These are phyloP conservation scores for Triplophysa rosa DNA, from an alignment of 2,113 vertebrate species.

Conservation along the genomic window DNA sequence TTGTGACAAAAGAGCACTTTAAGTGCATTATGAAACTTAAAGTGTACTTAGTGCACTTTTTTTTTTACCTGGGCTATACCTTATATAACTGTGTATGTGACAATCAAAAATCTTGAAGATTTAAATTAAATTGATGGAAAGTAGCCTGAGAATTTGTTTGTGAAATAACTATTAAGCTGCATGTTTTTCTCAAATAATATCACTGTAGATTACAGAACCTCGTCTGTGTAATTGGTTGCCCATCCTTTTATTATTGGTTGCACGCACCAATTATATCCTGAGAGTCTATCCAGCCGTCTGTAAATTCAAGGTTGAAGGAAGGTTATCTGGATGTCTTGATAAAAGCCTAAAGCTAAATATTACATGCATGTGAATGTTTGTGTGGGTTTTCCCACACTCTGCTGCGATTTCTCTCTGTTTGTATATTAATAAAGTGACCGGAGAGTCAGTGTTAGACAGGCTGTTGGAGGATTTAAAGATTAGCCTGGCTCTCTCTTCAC, in stretches of 20 bases:
- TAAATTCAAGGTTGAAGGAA: conserved; percentile 23
- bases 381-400: conserved; percentile 25
- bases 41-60: no score
- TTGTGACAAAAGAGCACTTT: no score
- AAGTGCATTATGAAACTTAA: no score
- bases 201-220: no score
- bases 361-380: background rate
- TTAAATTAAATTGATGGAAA: no score
- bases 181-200: no score
- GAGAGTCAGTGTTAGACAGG: conserved; percentile 31
- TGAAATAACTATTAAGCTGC: no score
- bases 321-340: background rate
- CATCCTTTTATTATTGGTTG: background rate
- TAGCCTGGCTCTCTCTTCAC: conserved; percentile 40
- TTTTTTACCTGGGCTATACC: no score
- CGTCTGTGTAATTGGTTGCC: background rate
- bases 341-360: background rate
- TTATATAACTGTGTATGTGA: no score
- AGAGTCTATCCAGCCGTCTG: background rate
- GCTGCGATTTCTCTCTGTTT: conserved; percentile 12
- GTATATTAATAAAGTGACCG: conserved; percentile 51
- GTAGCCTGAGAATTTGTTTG: no score
- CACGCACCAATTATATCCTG: background rate
- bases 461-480: conserved; percentile 56
- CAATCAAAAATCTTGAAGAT: no score